Evolutionary conservation across 2,113 vertebrate species (phyloP), one percentile per base, ranked within the genome.

Genomic region (Chiloscyllium plagiosum): DNA sequence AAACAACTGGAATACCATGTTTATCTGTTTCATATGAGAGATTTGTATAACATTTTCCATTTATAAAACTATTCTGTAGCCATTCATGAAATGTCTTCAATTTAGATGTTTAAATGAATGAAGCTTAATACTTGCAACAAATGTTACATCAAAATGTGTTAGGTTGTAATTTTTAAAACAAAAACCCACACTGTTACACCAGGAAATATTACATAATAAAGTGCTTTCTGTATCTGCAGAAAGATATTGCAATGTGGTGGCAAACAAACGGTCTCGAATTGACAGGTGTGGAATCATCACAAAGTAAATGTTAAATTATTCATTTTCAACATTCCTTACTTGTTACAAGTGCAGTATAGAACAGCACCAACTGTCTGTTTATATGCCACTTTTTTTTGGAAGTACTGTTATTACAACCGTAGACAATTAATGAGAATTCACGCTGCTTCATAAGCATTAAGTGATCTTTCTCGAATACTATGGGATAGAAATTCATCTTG

Each of bases 291-390:
- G 37, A 80, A 42, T 83, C 4, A 83, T 47, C 80, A 83, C 20
- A 83, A 83, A 47, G 80, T 37, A 83, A n/a, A 83, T 83, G 80
- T 83, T 83, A 83, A 83, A 83, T 42, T 83, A 83, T 83, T 47
- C 80, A 83, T 37, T 83, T 83, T 83, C 15, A 47, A 47, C 80
- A 83, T 83, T 42, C 80, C 80, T 37, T 83, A 20, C 80, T 22
- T 83, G 80, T 83, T 42, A 47, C 37, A 83, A 17, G 19, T 42
- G 80, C 37, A 83, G 80, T 83, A 83, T 42, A 42, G 37, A 83
- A 83, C 17, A 83, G 37, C 80, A 83, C 37, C 37, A 83, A 83
- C 80, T 83, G 17, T 83, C 80, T 83, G 80, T 83, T 83, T 83
- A 83, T 83, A 83, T 83, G n/a, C 37, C 80, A 83, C 80, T 47